Evolutionary conservation across 2,113 vertebrate species (phyloP).

Genomic region (Chrysochloris asiatica): DNA sequence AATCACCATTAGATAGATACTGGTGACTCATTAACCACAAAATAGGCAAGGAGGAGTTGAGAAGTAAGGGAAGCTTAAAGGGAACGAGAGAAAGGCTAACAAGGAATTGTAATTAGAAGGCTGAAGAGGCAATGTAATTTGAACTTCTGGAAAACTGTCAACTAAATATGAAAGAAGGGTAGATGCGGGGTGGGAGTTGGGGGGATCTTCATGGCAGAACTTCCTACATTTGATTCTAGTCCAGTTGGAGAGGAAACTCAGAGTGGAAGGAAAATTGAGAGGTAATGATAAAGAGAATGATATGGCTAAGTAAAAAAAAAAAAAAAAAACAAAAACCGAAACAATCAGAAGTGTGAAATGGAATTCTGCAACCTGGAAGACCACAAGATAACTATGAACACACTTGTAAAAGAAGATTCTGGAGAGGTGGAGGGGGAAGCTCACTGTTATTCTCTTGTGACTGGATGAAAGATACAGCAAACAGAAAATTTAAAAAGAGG

Average conservation of each 20-base stretch:
- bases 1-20: constrained; percentile 31
- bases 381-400: background rate
- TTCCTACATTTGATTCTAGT: constrained; percentile 30
- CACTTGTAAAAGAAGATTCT: constrained; percentile 1
- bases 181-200: background rate
- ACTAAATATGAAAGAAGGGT: constrained; percentile 24
- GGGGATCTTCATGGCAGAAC: background rate
- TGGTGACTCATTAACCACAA: constrained; percentile 26
- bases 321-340: too few species aligned
- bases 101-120: constrained; percentile 55
- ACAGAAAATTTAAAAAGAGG: background rate
- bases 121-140: constrained; percentile 40
- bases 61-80: constrained; percentile 24
- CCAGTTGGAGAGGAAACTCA: constrained; percentile 45
- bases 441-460: background rate
- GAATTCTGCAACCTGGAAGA: background rate
- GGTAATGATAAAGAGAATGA: background rate
- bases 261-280: background rate
- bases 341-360: background rate
- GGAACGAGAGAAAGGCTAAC: constrained; percentile 19
- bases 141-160: constrained; percentile 51
- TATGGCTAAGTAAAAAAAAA: background rate
- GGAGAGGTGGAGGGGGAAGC: background rate
- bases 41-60: constrained; percentile 34
- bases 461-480: background rate